A percentile compares a stretch with the other conserved stretches of the same genome.
Conservation (phyloP, 2,113 vertebrate species). For the Mystacornis crossleyi region DNA sequence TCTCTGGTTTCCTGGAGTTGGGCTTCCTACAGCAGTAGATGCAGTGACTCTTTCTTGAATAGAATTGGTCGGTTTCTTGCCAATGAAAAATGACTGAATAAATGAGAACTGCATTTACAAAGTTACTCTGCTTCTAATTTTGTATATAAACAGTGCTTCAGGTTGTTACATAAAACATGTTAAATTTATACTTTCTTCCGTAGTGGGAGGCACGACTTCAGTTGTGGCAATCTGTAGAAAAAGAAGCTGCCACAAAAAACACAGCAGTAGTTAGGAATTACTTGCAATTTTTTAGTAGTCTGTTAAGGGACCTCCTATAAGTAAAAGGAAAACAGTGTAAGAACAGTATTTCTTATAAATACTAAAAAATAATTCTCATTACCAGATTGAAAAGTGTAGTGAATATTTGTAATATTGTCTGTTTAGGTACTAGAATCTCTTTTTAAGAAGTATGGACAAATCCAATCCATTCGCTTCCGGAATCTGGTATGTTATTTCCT, state of each 20-base stretch:
- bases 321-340: background rate
- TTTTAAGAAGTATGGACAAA: constrained; percentile 85
- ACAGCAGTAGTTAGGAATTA: background rate
- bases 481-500: constrained; percentile 82
- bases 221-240: background rate
- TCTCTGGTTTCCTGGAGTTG: background rate
- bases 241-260: background rate
- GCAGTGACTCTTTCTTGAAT: background rate
- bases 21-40: background rate
- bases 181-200: background rate
- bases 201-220: fast-evolving
- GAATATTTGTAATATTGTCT: background rate
- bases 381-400: background rate
- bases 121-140: background rate
- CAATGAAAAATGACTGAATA: background rate
- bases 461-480: constrained; percentile 91
- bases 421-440: constrained; percentile 80
- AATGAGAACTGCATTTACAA: background rate
- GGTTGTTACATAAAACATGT: background rate
- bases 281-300: background rate
- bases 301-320: fast-evolving
- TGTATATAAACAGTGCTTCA: background rate
- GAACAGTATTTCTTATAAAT: background rate
- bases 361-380: background rate
- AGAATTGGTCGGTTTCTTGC: background rate